These are phyloP conservation scores for Notiomystis cincta DNA, from an alignment of 2,113 vertebrate species.

Conservation along the genomic window DNA sequence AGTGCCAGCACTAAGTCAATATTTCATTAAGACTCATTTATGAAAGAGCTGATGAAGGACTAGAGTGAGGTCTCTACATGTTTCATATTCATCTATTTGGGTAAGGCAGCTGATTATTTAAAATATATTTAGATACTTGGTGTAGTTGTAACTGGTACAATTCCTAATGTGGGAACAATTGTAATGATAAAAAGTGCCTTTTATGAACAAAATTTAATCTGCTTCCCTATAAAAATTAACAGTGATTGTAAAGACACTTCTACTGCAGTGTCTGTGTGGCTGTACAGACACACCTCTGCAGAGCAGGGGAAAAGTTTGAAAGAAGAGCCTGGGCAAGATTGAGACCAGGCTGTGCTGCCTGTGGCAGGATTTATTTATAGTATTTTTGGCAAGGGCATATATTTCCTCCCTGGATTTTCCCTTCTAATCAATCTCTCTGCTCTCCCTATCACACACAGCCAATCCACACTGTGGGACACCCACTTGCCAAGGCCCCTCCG, in stretches of 20 bases:
- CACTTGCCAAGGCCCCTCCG: fast-evolving
- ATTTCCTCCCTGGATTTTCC: neutral
- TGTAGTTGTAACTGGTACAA: neutral
- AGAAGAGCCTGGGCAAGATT: neutral
- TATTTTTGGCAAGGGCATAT: neutral
- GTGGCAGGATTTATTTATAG: neutral
- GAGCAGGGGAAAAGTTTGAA: neutral
- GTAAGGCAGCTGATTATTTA: neutral
- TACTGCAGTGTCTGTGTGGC: neutral
- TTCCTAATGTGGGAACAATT: neutral
- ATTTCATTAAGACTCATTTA: conserved; percentile 51
- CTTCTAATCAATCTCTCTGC: neutral
- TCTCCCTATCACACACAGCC: fast-evolving
- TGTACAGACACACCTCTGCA: neutral
- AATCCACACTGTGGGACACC: fast-evolving
- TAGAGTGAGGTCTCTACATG: neutral
- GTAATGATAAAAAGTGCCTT: neutral
- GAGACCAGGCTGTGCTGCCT: neutral
- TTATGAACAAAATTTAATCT: neutral
- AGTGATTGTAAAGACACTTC: neutral
- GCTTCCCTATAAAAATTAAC: neutral
- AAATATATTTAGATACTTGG: neutral
- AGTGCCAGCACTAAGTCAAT: conserved; percentile 47
- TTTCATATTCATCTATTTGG: neutral
- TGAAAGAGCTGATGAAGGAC: neutral